Evolutionary conservation across 2,113 vertebrate species (phyloP).

Genomic region (Ptyas mucosa): DNA sequence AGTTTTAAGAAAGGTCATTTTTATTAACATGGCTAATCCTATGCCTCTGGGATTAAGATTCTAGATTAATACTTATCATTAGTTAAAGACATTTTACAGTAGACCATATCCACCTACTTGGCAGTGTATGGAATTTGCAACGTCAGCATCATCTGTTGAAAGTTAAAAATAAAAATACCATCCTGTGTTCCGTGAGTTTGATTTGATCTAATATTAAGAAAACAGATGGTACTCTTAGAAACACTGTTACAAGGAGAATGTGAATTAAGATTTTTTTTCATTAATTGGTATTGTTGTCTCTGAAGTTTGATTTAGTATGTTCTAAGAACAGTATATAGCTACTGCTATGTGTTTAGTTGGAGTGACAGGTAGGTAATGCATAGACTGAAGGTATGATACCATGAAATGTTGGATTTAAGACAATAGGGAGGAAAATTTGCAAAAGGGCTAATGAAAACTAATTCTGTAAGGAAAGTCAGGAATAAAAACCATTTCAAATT

Average conservation of each 20-base stretch:
- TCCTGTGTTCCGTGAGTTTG: background rate
- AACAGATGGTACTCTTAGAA: background rate
- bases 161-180: background rate
- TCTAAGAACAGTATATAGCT: background rate
- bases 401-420: background rate
- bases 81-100: background rate
- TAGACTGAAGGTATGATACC: background rate
- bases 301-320: background rate
- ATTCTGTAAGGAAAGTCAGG: background rate
- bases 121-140: background rate
- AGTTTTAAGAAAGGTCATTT: background rate
- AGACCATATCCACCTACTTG: background rate
- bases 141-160: background rate
- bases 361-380: background rate
- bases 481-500: background rate
- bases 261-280: background rate
- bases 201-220: background rate
- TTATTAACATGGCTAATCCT: background rate
- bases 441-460: background rate
- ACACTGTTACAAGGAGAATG: background rate
- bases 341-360: background rate
- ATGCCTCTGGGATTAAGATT: background rate
- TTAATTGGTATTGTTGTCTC: background rate
- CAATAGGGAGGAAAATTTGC: background rate
- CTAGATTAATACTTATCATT: background rate